These are phyloP conservation scores for Theristus sp. DNA, from an alignment of 2,888 invertebrate species.

Conservation along the genomic window DNA sequence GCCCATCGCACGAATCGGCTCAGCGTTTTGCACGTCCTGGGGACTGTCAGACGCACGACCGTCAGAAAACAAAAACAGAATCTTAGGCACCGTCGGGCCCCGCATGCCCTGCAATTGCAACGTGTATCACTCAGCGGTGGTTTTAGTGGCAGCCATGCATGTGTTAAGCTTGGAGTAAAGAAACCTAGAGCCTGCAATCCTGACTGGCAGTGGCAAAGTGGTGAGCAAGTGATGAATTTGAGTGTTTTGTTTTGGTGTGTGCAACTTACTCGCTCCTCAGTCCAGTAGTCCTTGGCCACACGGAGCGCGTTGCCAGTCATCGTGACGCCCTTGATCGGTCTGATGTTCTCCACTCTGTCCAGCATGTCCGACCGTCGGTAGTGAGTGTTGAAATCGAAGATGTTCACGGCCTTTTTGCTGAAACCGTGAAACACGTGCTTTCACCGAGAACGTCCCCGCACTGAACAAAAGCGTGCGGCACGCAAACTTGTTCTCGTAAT, in stretches of 20 bases:
- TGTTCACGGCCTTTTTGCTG: slow-evolving; percentile 3
- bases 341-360: not conserved
- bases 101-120: slow-evolving; percentile 18
- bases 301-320: slow-evolving; percentile 20
- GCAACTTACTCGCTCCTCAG: not conserved
- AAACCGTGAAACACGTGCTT: too few relatives aligned
- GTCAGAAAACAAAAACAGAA: slow-evolving; percentile 24
- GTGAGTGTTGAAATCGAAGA: slow-evolving; percentile 7
- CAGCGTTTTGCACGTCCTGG: slow-evolving; percentile 20
- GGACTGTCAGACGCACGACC: slow-evolving; percentile 26
- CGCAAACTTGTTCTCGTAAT: too few relatives aligned
- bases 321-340: slow-evolving; percentile 17
- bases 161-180: too few relatives aligned
- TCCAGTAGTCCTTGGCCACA: not conserved
- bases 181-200: too few relatives aligned
- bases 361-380: slow-evolving; percentile 1
- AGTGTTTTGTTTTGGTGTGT: too few relatives aligned
- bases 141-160: too few relatives aligned
- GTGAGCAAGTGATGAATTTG: too few relatives aligned
- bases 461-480: too few relatives aligned
- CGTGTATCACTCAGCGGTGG: too few relatives aligned
- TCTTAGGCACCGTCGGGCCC: slow-evolving; percentile 20
- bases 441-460: too few relatives aligned
- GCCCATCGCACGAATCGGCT: slow-evolving; percentile 11
- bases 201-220: too few relatives aligned